A percentile compares a stretch with the other conserved stretches of the same genome.
Evolutionary conservation across 2,888 invertebrate species (phyloP).

Genomic region (Syritta pipiens): DNA sequence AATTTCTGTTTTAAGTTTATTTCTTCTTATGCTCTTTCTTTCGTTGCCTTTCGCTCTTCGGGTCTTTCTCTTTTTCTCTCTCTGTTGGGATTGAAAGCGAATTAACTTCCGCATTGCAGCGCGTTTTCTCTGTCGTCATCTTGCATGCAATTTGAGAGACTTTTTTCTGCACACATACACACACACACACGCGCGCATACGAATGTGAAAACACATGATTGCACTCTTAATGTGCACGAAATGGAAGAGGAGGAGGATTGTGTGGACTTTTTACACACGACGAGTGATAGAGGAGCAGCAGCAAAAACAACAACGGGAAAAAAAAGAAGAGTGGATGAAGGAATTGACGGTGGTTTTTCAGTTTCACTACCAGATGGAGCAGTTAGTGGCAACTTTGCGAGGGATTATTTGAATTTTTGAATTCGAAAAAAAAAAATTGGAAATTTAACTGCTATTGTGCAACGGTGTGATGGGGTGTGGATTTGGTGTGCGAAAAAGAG

Average conservation of each 20-base stretch:
- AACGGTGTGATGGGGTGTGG: too few relatives aligned
- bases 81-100: slow-evolving; percentile 56
- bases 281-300: too few relatives aligned
- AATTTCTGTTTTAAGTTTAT: background rate
- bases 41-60: too few relatives aligned
- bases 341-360: slow-evolving; percentile 25
- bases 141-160: background rate
- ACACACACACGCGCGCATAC: background rate
- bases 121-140: slow-evolving; percentile 49
- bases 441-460: too few relatives aligned
- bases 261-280: background rate
- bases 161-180: background rate
- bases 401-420: slow-evolving; percentile 28
- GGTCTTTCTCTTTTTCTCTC: background rate
- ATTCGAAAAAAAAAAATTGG: too few relatives aligned
- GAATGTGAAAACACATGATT: background rate
- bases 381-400: background rate
- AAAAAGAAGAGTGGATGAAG: slow-evolving; percentile 21
- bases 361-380: slow-evolving; percentile 52
- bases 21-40: too few relatives aligned
- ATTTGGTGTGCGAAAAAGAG: too few relatives aligned
- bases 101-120: slow-evolving; percentile 69
- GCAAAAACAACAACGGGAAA: too few relatives aligned
- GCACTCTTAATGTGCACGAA: slow-evolving; percentile 30
- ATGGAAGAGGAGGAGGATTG: slow-evolving; percentile 6